Evolutionary conservation across 2,113 vertebrate species (phyloP), one percentile per base, ranked within the genome.

Genomic region (Monarcha castaneiventris): DNA sequence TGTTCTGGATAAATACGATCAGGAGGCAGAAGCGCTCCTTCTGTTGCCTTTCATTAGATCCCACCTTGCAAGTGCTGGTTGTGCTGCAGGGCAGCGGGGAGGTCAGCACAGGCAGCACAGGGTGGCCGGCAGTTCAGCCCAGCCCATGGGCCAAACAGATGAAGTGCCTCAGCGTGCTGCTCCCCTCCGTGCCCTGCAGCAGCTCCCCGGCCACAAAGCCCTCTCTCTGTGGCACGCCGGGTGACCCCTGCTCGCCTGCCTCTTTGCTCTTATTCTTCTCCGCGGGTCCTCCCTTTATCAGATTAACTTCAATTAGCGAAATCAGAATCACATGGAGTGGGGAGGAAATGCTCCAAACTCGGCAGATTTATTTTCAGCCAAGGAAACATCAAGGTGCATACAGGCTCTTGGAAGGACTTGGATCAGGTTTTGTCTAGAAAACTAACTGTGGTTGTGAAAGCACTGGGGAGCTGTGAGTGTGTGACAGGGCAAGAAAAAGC

Each of bases 271-370:
- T 66, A 52, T 41, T 82, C 85, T 79, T 91, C 95, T 89, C 90
- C 0, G 43, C 78, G 81, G 93, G 97, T 97, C 97, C 96, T 97
- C 97, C 92, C 97, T 97, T 98, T 98, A 98, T 98, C 98, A 98
- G 96, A 98, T 98, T 98, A 97, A 86, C 90, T 94, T 91, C 91
- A 98, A 98, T 98, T 96, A 97, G 96, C 72, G 72, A 96, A 98
- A 97, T 98, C 95, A 96, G 97, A 98, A 97, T 98, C 97, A 98
- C 95, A 98, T 97, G 98, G 87, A 56, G 82, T 3, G 1, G 62
- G 74, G 64, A 86, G 86, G 95, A 72, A 80, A 51, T 0, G 22
- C 76, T 75, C 48, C n/a, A 5, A 74, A 83, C 10, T 13, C 4
- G 2, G 75, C 41, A 10, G 64, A 85, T 48, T 9, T 48, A 1